phyloP scores from a whole-genome alignment of 2,797 vertebrate genomes.

The Myotis pilosus region DNA sequence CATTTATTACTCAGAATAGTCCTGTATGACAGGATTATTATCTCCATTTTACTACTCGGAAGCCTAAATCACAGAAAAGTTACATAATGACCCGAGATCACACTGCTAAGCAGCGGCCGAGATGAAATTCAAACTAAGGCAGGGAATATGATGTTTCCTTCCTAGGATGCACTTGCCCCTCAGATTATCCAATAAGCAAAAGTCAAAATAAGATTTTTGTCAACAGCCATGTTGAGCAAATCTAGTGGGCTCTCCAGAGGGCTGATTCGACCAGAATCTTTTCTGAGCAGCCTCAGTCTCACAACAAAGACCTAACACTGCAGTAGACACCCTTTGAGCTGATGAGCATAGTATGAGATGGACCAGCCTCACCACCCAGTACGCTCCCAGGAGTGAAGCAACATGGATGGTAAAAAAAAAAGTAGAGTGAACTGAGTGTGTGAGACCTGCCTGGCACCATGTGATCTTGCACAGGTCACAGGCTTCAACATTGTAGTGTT shows the following conservation, averaged over 20 bases:
- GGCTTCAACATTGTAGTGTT: not conserved
- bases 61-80: not conserved
- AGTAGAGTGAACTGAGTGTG: not conserved
- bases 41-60: not conserved
- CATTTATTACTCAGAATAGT: slow-evolving; percentile 36
- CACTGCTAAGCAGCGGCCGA: not conserved
- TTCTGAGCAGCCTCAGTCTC: not conserved
- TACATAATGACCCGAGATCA: not conserved
- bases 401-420: not conserved
- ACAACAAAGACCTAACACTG: not conserved
- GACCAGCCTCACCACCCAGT: not conserved
- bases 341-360: fast-evolving
- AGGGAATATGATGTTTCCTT: not conserved
- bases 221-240: not conserved
- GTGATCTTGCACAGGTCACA: not conserved
- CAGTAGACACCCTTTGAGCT: too few relatives aligned
- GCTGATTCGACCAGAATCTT: not conserved
- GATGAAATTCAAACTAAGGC: not conserved
- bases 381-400: not conserved
- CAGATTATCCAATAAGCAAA: not conserved
- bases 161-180: not conserved
- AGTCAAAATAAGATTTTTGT: not conserved
- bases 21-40: not conserved
- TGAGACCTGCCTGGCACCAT: not conserved
- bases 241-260: not conserved